Percentiles rank a stretch among this genome's conserved stretches.
Evolutionary conservation across 2,888 invertebrate species (phyloP).

Genomic region (Thereva nobilitata): DNA sequence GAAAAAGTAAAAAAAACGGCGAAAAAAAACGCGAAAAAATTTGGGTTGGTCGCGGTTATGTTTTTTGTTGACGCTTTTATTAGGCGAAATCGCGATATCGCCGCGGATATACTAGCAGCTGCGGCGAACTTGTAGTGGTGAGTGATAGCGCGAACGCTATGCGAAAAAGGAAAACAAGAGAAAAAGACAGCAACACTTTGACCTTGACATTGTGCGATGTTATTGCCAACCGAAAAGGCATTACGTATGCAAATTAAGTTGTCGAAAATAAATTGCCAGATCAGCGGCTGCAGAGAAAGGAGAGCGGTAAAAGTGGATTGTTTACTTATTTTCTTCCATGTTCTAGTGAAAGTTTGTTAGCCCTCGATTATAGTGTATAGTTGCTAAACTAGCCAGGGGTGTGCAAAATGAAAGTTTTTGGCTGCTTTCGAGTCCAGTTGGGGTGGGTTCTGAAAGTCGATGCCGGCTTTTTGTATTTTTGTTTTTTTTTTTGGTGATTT

Average conservation of each 20-base stretch:
- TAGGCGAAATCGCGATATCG: constrained; percentile 1
- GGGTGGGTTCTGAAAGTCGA: no score
- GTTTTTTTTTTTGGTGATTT: no score
- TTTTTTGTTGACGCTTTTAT: constrained; percentile 14
- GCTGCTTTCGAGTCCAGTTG: no score
- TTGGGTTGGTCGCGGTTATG: constrained; percentile 14
- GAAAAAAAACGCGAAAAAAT: constrained; percentile 1
- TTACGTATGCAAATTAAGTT: constrained; percentile 20
- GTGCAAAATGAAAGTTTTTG: no score
- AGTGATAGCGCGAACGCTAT: neutral
- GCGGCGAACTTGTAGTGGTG: no score
- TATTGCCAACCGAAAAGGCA: constrained; percentile 21
- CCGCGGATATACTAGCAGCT: neutral
- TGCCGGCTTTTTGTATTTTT: no score
- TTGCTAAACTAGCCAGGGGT: no score
- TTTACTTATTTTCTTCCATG: neutral
- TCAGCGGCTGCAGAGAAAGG: neutral
- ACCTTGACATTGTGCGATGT: constrained; percentile 17
- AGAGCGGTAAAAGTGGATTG: constrained; percentile 5
- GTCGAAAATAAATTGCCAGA: constrained; percentile 18
- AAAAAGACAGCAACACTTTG: constrained; percentile 14
- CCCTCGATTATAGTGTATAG: no score
- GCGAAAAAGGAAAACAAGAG: neutral
- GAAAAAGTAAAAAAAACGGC: neutral
- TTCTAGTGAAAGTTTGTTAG: no score